These are phyloP conservation scores for Oscheius sp. DNA, from an alignment of 1,140 invertebrate species.

Conservation along the genomic window DNA sequence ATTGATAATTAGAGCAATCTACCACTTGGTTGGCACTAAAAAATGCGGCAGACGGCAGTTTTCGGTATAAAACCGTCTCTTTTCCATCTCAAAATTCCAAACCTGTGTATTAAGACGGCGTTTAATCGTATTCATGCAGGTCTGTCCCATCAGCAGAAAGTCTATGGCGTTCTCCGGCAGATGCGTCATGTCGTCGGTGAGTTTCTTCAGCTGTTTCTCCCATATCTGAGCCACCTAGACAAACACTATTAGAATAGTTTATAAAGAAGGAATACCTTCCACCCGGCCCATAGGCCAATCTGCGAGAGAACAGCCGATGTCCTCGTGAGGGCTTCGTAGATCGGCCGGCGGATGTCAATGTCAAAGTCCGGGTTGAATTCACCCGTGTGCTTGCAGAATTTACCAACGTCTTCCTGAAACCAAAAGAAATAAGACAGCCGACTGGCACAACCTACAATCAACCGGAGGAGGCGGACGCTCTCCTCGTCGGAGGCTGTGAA, in stretches of 20 bases:
- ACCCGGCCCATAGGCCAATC: slow-evolving; percentile 51
- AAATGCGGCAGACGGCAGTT: neutral
- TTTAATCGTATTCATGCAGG: slow-evolving; percentile 36
- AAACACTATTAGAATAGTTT: neutral
- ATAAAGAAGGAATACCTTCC: slow-evolving; percentile 36
- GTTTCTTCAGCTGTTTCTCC: slow-evolving; percentile 46
- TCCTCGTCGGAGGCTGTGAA: neutral
- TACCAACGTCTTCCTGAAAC: neutral
- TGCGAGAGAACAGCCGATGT: slow-evolving; percentile 42
- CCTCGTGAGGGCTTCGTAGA: slow-evolving; percentile 43
- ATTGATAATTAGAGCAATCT: neutral
- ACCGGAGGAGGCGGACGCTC: slow-evolving; percentile 16
- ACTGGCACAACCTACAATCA: neutral
- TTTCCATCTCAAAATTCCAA: neutral
- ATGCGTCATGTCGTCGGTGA: slow-evolving; percentile 12
- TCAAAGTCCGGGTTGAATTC: slow-evolving; percentile 49
- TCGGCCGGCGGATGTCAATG: slow-evolving; percentile 38
- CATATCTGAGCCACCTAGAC: slow-evolving; percentile 35
- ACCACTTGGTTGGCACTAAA: neutral
- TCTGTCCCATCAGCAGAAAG: slow-evolving; percentile 40
- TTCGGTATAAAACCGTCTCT: neutral
- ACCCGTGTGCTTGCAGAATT: neutral
- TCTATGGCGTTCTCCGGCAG: slow-evolving; percentile 38
- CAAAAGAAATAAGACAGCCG: neutral
- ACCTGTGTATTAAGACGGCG: slow-evolving; percentile 42